Evolutionary conservation across 2,888 invertebrate genomes (phyloP).

Genomic region (Ernsta delagoae): DNA sequence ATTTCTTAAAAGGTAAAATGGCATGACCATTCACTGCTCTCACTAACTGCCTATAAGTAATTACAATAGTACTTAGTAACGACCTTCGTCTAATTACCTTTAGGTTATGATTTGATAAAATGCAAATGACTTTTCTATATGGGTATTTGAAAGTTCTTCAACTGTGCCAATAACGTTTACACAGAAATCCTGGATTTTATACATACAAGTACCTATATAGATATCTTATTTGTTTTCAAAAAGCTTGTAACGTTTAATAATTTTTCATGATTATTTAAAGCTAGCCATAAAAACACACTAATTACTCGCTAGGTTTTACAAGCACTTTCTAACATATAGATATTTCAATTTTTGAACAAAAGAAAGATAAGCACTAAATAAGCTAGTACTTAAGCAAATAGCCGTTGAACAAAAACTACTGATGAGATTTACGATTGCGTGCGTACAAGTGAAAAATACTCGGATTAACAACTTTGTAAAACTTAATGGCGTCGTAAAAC

Average conservation of each 20-base stretch:
- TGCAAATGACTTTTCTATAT: no score
- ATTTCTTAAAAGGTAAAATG: not conserved
- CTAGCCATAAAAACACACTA: no score
- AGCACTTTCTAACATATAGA: not conserved
- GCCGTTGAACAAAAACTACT: slow-evolving; percentile 41
- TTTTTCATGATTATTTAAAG: no score
- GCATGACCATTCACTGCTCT: not conserved
- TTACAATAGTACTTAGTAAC: no score
- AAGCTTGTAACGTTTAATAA: no score
- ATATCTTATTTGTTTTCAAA: no score
- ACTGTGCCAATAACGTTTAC: no score
- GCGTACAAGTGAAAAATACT: slow-evolving; percentile 43
- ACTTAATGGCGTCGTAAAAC: slow-evolving; percentile 45
- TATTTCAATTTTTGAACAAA: not conserved
- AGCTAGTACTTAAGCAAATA: slow-evolving; percentile 10
- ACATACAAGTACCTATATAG: no score
- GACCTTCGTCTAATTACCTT: no score
- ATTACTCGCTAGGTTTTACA: not conserved
- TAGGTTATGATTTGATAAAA: no score
- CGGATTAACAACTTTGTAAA: slow-evolving; percentile 44
- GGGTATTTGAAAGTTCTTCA: no score
- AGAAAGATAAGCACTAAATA: slow-evolving; percentile 2
- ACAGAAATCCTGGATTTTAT: no score
- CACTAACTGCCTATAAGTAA: not conserved
- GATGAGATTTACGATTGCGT: slow-evolving; percentile 45